These are phyloP conservation scores for Hemichromis elongatus DNA, from an alignment of 2,113 vertebrate species.

Conservation along the genomic window DNA sequence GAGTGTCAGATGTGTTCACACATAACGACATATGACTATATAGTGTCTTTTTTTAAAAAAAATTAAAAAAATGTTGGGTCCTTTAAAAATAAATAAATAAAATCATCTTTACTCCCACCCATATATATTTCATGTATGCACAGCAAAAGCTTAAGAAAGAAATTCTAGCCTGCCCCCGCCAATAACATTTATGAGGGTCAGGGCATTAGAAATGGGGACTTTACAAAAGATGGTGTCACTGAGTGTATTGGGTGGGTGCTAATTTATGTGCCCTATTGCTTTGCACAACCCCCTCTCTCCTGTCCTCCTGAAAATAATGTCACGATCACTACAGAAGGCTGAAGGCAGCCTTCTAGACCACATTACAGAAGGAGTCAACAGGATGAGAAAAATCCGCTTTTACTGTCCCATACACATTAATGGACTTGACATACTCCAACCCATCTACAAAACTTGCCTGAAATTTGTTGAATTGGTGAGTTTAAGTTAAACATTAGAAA, in stretches of 20 bases:
- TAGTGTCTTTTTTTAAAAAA: not conserved
- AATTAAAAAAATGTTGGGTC: not conserved
- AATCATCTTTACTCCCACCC: not conserved
- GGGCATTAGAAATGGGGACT: constrained; percentile 20
- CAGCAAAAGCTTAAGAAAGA: constrained; percentile 30
- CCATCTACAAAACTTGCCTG: not conserved
- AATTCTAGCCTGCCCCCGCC: constrained; percentile 20
- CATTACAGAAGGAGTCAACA: not conserved
- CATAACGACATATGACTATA: constrained; percentile 17
- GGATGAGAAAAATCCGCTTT: not conserved
- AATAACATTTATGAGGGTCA: constrained; percentile 52
- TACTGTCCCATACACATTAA: not conserved
- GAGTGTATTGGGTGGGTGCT: constrained; percentile 40
- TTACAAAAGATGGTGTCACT: constrained; percentile 38
- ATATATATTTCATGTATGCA: not conserved
- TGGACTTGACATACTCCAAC: not conserved
- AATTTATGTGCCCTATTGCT: constrained; percentile 48
- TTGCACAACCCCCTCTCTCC: not conserved
- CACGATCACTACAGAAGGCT: not conserved
- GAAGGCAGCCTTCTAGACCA: not conserved
- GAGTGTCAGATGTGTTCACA: not conserved
- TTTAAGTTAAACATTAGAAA: not conserved
- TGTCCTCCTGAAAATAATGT: not conserved
- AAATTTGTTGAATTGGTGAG: not conserved
- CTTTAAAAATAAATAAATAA: not conserved